Base-by-base conservation (phyloP, 2,888 invertebrate genomes). In the Polydrusus pterygomalis region DNA sequence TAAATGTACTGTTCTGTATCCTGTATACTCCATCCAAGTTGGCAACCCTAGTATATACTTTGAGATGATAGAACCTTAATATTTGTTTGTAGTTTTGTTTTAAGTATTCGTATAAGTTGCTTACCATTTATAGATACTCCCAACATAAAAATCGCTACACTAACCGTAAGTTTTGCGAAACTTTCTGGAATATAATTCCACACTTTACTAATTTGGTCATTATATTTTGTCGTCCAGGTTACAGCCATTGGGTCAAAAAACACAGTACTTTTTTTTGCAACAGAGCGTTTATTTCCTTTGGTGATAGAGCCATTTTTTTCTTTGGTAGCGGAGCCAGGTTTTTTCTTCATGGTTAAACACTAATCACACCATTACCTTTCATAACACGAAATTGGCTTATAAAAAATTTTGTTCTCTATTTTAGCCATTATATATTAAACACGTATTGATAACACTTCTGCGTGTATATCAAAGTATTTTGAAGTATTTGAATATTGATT, bases 91-190 rank as follows among this genome's bases (percentile, higher is more conserved):
- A 6, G 13, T n/a, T 43, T n/a, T n/a, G n/a, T 43, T 43, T 43
- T 13, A 43, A 43, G 5, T n/a, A 5, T 13, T 43, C n/a, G 2
- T 43, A 43, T 43, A 38, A 73, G 73, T 51, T 34, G 51, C 85
- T 83, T 84, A 92, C 92, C 92, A 88, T 91, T 89, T 47, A 92
- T 87, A 0, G 91, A 91, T 10, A 92, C 88, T 64, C 92, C 93
- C 54, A 93, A 88, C 13, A 90, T 87, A 82, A 92, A 92, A 20
- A 92, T 88, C 0, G 91, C 91, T 0, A 92, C 81, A 0, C 91
- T 91, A 0, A 91, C 91, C 13, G 92, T 87, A 67, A 90, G 85
- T 2, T 89, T 89, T 30, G 88, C 89, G 6, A 92, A 82, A 75
- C 88, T 89, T 6, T 89, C 88, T 0, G 92, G 92, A 6, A 92